Conservation (phyloP, 2,888 invertebrate species). For the Meganola albula region DNA sequence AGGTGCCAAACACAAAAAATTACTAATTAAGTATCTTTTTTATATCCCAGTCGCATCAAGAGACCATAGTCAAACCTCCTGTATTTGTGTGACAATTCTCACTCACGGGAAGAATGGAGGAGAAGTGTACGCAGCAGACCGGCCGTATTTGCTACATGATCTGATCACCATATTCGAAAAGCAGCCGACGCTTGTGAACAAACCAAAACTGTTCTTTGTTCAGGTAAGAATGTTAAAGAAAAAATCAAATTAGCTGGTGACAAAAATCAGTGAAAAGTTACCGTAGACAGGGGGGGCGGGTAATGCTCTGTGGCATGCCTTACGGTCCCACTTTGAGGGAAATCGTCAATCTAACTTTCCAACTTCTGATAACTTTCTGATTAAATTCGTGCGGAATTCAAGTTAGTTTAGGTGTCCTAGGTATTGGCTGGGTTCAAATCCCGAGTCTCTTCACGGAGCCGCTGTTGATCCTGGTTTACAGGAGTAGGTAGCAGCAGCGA, state of each 20-base stretch:
- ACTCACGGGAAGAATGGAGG: conserved; percentile 49
- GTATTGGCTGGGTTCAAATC: too few species aligned
- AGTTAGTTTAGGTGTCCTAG: too few species aligned
- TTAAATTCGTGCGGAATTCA: too few species aligned
- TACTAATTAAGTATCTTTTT: too few species aligned
- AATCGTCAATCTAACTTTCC: too few species aligned
- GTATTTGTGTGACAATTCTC: conserved; percentile 48
- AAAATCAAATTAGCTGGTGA: neutral
- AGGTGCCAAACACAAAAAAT: too few species aligned
- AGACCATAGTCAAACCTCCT: conserved; percentile 47
- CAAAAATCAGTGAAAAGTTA: neutral
- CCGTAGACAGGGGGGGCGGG: neutral
- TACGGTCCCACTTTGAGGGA: too few species aligned
- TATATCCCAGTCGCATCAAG: conserved; percentile 37
- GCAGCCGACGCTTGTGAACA: conserved; percentile 36
- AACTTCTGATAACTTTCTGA: too few species aligned
- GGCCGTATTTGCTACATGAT: conserved; percentile 41
- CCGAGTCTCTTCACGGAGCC: too few species aligned
- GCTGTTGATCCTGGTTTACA: too few species aligned
- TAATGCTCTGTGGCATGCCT: neutral
- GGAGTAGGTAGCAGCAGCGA: too few species aligned
- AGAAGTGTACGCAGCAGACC: conserved; percentile 41
- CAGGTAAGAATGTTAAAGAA: conserved; percentile 36
- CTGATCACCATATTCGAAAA: conserved; percentile 36
- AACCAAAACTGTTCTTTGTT: conserved; percentile 53